Percentiles rank a stretch among this genome's conserved stretches.
These are phyloP conservation scores for Brassicogethes aeneus DNA, from an alignment of 2,888 invertebrate genomes.

Conservation along the genomic window DNA sequence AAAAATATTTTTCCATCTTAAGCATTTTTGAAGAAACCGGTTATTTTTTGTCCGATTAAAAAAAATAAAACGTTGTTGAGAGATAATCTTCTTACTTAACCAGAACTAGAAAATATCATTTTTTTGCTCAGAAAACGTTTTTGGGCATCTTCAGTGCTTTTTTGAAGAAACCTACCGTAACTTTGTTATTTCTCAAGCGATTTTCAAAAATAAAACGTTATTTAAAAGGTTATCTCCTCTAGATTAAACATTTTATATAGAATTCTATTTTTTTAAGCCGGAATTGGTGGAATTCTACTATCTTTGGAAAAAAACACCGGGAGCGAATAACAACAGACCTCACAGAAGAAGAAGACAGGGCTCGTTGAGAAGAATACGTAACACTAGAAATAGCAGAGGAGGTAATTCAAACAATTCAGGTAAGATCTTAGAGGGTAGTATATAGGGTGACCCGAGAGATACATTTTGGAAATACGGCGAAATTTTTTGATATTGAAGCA, in stretches of 20 bases:
- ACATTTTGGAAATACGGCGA: conserved; percentile 4
- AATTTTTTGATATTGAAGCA: conserved; percentile 6
- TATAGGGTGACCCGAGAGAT: conserved; percentile 15
- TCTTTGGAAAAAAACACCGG: conserved; percentile 98
- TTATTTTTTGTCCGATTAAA: too few relatives aligned
- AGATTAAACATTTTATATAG: too few relatives aligned
- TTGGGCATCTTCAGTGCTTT: too few relatives aligned
- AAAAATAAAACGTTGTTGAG: neutral
- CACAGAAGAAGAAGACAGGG: conserved; percentile 83
- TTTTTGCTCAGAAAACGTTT: too few relatives aligned
- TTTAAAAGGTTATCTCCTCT: too few relatives aligned
- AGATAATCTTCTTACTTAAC: too few relatives aligned
- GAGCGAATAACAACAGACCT: conserved; percentile 92
- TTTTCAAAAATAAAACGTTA: too few relatives aligned
- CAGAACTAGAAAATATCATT: too few relatives aligned
- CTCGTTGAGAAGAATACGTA: conserved; percentile 78
- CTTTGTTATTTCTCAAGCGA: too few relatives aligned
- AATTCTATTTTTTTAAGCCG: conserved; percentile 56
- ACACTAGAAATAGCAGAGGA: conserved; percentile 78
- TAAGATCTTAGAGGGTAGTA: conserved; percentile 22
- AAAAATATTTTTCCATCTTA: too few relatives aligned
- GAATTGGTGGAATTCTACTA: conserved; percentile 98
- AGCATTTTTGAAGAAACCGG: too few relatives aligned
- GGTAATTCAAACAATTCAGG: conserved; percentile 44
- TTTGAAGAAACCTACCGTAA: too few relatives aligned